Conservation (phyloP, 2,797 vertebrate genomes). For the Galagoides demidoff region DNA sequence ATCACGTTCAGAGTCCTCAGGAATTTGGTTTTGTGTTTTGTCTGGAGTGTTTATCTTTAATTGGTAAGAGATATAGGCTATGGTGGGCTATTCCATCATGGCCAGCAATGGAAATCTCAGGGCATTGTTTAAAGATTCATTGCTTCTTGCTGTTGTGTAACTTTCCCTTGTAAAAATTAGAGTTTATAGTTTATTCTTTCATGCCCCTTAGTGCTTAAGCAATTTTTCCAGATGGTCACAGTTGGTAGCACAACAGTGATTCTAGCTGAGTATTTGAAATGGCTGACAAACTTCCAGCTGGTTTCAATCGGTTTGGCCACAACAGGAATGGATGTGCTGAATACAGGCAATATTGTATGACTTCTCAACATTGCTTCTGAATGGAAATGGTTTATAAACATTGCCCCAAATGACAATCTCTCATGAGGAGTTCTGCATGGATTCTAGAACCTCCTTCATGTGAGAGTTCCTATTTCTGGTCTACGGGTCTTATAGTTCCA, state of each 20-base stretch:
- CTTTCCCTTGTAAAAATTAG: slow-evolving; percentile 44
- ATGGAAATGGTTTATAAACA: slow-evolving; percentile 1
- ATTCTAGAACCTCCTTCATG: slow-evolving; percentile 1
- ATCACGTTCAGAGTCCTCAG: not conserved
- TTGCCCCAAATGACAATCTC: not conserved
- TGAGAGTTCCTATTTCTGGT: not conserved
- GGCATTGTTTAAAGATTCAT: not conserved
- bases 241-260: slow-evolving; percentile 64
- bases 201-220: slow-evolving; percentile 24
- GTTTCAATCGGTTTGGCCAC: slow-evolving; percentile 20
- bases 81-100: not conserved
- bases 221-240: slow-evolving; percentile 69
- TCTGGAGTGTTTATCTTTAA: not conserved
- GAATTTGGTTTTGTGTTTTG: slow-evolving; percentile 10
- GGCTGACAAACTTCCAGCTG: slow-evolving; percentile 60
- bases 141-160: not conserved
- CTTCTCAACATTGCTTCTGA: slow-evolving; percentile 30
- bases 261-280: slow-evolving; percentile 62
- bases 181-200: slow-evolving; percentile 54
- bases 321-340: not conserved
- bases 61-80: not conserved
- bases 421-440: not conserved
- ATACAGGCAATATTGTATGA: not conserved
- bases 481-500: not conserved
- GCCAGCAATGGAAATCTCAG: not conserved